Percentiles rank a stretch among this genome's conserved stretches.
Conservation (phyloP, 2,113 vertebrate species). For the Anser brachyrhynchus region DNA sequence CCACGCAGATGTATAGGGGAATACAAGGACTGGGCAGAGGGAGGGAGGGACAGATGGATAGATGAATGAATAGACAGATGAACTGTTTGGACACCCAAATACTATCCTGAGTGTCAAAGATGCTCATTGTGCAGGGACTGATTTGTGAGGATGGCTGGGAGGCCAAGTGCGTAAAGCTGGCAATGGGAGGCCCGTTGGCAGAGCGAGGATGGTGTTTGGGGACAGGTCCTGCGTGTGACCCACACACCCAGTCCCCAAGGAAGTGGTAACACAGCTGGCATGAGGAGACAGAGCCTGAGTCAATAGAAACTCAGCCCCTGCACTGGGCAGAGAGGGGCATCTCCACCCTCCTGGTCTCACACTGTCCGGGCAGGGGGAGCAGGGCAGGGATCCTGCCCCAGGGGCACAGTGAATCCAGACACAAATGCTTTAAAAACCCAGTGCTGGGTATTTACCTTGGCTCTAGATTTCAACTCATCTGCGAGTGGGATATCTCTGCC, state of each 20-base stretch:
- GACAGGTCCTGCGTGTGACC: not conserved
- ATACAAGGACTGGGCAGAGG: not conserved
- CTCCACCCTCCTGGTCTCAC: not conserved
- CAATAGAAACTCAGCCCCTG: not conserved
- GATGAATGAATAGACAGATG: not conserved
- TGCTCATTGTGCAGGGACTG: not conserved
- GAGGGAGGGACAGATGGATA: not conserved
- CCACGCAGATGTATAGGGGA: not conserved
- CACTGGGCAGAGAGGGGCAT: not conserved
- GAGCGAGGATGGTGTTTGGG: not conserved
- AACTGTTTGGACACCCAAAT: not conserved
- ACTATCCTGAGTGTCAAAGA: not conserved
- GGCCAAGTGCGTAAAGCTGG: not conserved
- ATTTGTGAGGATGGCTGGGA: not conserved
- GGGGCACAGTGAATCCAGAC: not conserved
- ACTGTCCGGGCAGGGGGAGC: not conserved
- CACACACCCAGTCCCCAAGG: not conserved
- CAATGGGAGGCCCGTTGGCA: not conserved
- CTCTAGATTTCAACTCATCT: not conserved
- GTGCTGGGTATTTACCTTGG: not conserved
- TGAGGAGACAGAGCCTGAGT: not conserved
- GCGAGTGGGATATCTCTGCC: not conserved
- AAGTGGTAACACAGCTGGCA: not conserved
- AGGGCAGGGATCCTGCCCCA: not conserved
- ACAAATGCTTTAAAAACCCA: not conserved